Conservation (phyloP, 2,888 invertebrate genomes). For the Mythimna loreyi region DNA sequence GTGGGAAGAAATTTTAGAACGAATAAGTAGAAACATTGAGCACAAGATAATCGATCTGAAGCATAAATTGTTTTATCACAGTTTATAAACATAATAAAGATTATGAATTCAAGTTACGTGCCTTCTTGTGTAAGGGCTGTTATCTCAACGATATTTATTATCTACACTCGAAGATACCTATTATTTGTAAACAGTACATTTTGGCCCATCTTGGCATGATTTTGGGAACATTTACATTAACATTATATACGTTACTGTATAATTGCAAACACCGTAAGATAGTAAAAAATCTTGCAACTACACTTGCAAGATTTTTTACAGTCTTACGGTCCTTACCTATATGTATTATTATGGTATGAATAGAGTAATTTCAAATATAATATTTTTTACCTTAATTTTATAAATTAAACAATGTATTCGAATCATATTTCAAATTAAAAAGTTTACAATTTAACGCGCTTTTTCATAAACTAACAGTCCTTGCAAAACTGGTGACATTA, state of each 20-base stretch:
- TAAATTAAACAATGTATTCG: no score
- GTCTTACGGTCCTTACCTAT: no score
- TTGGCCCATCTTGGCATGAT: background rate
- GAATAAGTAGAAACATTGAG: background rate
- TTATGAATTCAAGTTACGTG: constrained; percentile 1
- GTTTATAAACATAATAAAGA: constrained; percentile 11
- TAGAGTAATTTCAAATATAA: no score
- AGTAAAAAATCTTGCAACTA: no score
- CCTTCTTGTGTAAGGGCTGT: background rate
- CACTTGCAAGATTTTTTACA: no score
- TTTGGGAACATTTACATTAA: no score
- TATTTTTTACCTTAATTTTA: no score
- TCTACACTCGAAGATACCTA: constrained; percentile 7
- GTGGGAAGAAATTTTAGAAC: background rate
- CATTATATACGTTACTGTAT: background rate
- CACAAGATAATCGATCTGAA: background rate
- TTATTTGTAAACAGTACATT: constrained; percentile 1
- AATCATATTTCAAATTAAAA: no score
- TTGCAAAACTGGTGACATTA: no score
- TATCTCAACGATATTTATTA: constrained; percentile 4
- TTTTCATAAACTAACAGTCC: no score
- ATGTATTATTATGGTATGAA: no score
- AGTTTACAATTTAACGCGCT: no score
- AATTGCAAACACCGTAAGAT: background rate
- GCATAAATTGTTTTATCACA: constrained; percentile 2